phyloP scores from a whole-genome alignment of 2,888 invertebrate genomes.

The Cremastobaeus sp. region DNA sequence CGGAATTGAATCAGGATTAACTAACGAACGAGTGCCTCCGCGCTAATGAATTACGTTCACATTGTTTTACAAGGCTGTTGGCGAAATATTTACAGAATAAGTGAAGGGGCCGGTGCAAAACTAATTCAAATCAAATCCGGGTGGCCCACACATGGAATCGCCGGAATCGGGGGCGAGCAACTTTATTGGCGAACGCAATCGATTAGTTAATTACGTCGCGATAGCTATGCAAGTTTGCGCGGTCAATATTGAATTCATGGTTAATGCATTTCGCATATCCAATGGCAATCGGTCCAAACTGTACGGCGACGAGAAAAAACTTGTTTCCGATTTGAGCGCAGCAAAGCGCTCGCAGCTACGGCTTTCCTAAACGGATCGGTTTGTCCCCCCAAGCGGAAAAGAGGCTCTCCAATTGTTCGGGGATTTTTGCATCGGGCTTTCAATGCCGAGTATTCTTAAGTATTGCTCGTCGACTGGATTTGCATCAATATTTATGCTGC shows the following conservation, averaged over 20 bases:
- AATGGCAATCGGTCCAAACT: conserved; percentile 59
- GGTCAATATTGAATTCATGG: conserved; percentile 74
- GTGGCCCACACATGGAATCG: conserved; percentile 35
- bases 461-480: conserved; percentile 18
- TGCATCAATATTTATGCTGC: conserved; percentile 4
- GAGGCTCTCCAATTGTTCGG: conserved; percentile 21
- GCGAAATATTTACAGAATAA: conserved; percentile 29
- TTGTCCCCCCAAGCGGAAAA: conserved; percentile 17
- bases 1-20: no score
- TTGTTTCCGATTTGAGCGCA: conserved; percentile 19
- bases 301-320: conserved; percentile 21
- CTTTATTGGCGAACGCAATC: conserved; percentile 61
- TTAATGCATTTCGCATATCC: conserved; percentile 68
- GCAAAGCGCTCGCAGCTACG: no score
- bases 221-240: conserved; percentile 60
- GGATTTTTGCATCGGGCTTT: conserved; percentile 27
- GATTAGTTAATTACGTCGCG: conserved; percentile 73
- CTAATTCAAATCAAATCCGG: conserved; percentile 50
- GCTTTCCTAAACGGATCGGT: conserved; percentile 18
- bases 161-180: conserved; percentile 20
- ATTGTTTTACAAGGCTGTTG: no score
- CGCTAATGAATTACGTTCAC: no score
- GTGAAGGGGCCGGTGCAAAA: conserved; percentile 31
- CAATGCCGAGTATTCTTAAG: conserved; percentile 34
- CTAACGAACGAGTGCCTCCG: no score